Evolutionary conservation across 1,140 invertebrate species (phyloP).

Genomic region (Drosophila nigrodunni): DNA sequence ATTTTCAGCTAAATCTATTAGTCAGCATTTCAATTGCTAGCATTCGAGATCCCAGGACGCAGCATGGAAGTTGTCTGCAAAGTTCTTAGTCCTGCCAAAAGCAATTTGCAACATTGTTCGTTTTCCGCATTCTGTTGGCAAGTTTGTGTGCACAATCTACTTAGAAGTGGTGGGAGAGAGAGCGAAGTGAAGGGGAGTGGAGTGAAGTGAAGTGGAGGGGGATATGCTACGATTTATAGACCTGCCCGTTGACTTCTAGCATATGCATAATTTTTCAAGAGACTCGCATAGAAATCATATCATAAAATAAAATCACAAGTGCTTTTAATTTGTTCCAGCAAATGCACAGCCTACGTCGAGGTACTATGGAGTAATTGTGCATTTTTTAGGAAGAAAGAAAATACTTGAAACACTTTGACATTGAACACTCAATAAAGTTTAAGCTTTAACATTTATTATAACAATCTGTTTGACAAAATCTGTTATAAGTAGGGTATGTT

Average conservation of each 20-base stretch:
- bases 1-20: conserved; percentile 5
- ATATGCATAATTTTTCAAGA: conserved; percentile 82
- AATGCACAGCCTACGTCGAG: conserved; percentile 52
- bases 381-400: too few relatives aligned
- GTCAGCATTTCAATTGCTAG: neutral
- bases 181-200: too few relatives aligned
- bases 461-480: too few relatives aligned
- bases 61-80: conserved; percentile 1
- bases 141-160: conserved; percentile 31
- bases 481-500: too few relatives aligned
- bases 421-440: too few relatives aligned
- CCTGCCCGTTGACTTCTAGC: conserved; percentile 73
- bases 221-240: conserved; percentile 69
- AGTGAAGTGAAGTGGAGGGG: neutral
- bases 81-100: conserved; percentile 33
- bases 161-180: conserved; percentile 5
- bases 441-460: too few relatives aligned
- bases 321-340: conserved; percentile 79
- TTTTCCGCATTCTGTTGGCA: conserved; percentile 41
- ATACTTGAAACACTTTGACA: too few relatives aligned
- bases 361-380: too few relatives aligned
- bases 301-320: conserved; percentile 79
- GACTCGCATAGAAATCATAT: conserved; percentile 65
- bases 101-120: conserved; percentile 63
- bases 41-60: neutral